Evolutionary conservation across 1,140 invertebrate species (phyloP), one percentile per base, ranked within the genome.

Genomic region (Sesamia nonagrioides): DNA sequence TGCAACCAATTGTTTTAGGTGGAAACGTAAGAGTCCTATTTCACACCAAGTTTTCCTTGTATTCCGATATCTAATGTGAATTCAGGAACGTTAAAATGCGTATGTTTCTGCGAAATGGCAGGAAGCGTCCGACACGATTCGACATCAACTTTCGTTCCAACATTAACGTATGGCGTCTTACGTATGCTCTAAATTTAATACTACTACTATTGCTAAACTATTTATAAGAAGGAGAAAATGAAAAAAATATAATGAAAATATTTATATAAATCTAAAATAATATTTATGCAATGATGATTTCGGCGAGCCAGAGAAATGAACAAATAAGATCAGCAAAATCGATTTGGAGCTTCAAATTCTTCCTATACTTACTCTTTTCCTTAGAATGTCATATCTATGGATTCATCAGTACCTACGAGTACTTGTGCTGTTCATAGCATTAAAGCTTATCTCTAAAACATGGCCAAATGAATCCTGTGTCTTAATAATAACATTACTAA

Each of bases 101-200:
- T 45, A 37, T 61, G 73, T 58, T 75, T 75, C 73, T 75, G 33
- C 50, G 76, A 78, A 78, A 35, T 13, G 50, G 58, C 76, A 78
- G 76, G 76, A 78, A 78, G 63, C 27, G 58, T 27, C 50, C 73
- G 21, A 35, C 35, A 63, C 73, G 42, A 75, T 75, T 61, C 21
- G 42, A 63, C 73, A 75, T 45, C 45, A 35, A 63, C 58, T 75
- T 75, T 37, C 40, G n/a, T 48, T 48, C 42, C 42, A 60, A 60
- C 54, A 42, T 50, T 63, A 75, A 63, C 58, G 45, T 58, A 75
- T 61, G 48, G 58, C 42, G 45, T 69, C 13, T 63, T 50, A 40
- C 40, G 35, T 27, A 48, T 48, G 58, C 42, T 50, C 58, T 75
- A 63, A 63, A 75, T 75, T 63, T 75, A 75, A 58, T 37, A 58